phyloP scores from a whole-genome alignment of 1,140 invertebrate genomes.

The Paraescarpia echinospica region DNA sequence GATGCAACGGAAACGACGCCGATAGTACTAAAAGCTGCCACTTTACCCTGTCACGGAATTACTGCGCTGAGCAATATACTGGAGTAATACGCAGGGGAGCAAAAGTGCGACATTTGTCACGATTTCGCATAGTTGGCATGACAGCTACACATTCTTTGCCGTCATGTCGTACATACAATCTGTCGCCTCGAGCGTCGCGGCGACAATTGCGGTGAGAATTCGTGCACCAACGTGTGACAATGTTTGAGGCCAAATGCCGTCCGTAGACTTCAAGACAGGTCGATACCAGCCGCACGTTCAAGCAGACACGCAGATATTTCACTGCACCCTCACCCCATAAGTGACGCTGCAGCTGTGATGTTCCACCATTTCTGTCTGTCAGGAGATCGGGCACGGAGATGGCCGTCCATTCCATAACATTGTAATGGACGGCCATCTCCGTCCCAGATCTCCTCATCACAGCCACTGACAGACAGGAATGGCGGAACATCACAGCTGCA shows the following conservation, averaged over 20 bases:
- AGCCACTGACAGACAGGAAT: too few relatives aligned
- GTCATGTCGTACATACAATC: background rate
- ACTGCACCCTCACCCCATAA: background rate
- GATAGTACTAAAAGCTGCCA: too few relatives aligned
- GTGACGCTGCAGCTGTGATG: too few relatives aligned
- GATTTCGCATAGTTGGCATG: background rate
- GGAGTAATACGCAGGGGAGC: too few relatives aligned
- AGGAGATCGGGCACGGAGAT: too few relatives aligned
- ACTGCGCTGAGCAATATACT: too few relatives aligned
- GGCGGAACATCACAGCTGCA: too few relatives aligned
- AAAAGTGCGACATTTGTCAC: background rate
- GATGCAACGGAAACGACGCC: background rate
- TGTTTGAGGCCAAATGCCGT: background rate
- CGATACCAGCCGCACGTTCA: background rate
- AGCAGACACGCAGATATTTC: background rate
- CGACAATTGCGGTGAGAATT: background rate
- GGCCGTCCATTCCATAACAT: too few relatives aligned
- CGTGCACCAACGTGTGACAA: background rate
- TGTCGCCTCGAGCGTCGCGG: background rate
- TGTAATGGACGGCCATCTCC: too few relatives aligned
- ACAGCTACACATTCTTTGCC: background rate
- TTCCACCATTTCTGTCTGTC: too few relatives aligned
- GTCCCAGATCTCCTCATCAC: too few relatives aligned
- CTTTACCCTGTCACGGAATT: too few relatives aligned
- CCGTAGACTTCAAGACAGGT: background rate